Conservation (phyloP, 1,140 invertebrate species). For the Drosophila mayri region DNA sequence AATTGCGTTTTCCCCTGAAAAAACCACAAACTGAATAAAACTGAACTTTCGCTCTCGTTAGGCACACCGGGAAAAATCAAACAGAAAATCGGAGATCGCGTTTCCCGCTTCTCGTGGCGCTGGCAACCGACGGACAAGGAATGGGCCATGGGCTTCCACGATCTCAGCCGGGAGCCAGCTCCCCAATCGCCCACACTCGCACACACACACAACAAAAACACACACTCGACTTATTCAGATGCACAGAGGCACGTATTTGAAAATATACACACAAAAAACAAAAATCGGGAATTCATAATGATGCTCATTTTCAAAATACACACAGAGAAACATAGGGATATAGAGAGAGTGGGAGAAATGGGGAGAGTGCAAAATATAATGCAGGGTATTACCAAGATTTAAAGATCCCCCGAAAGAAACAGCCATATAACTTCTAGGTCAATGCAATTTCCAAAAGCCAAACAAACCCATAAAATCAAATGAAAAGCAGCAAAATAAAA, state of each 20-base stretch:
- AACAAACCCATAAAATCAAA: conserved; percentile 35
- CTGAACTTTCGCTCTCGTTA: conserved; percentile 54
- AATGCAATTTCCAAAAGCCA: conserved; percentile 50
- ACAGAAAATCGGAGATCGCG: conserved; percentile 31
- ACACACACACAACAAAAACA: no score
- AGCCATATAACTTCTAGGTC: conserved; percentile 46
- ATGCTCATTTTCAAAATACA: conserved; percentile 72
- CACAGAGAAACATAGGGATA: conserved; percentile 8
- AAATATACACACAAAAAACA: conserved; percentile 47
- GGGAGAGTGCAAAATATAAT: conserved; percentile 31
- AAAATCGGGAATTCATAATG: conserved; percentile 67
- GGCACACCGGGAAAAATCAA: conserved; percentile 5
- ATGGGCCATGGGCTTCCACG: conserved; percentile 62
- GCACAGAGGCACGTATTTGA: conserved; percentile 56
- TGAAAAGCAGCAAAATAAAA: conserved; percentile 16
- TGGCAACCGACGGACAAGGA: conserved; percentile 71
- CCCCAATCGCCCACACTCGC: conserved; percentile 21
- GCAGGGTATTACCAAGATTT: conserved; percentile 53
- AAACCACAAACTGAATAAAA: conserved; percentile 3
- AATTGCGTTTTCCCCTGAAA: conserved; percentile 50
- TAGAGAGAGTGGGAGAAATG: conserved; percentile 9
- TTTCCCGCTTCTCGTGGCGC: conserved; percentile 63
- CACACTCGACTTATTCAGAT: conserved; percentile 29
- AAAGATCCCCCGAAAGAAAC: conserved; percentile 4
- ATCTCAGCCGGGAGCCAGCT: conserved; percentile 62